phyloP scores from a whole-genome alignment of 2,797 vertebrate species.

The Siniperca obscura region DNA sequence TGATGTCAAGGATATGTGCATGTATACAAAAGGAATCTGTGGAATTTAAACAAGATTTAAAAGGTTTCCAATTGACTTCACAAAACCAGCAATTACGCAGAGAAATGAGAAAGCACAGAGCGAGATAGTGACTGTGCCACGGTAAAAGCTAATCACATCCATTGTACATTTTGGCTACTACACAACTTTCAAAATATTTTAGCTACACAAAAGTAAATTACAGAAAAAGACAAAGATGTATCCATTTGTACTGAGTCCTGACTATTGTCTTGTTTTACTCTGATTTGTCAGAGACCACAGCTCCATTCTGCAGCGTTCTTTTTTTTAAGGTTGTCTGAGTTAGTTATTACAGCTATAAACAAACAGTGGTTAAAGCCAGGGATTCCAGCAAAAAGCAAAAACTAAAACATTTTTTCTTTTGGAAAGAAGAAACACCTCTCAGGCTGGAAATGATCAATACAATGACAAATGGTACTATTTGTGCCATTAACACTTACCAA shows the following conservation, averaged over 20 bases:
- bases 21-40: neutral
- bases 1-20: conserved; percentile 11
- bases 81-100: conserved; percentile 20
- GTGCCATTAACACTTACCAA: no score
- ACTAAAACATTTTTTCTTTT: neutral
- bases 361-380: neutral
- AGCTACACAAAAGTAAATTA: conserved; percentile 1
- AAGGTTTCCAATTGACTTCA: conserved; percentile 11
- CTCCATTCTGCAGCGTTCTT: neutral
- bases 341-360: neutral
- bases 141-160: neutral
- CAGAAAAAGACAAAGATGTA: conserved; percentile 1
- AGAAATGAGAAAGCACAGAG: conserved; percentile 21
- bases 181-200: conserved; percentile 1
- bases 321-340: neutral
- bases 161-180: neutral
- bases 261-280: neutral
- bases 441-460: neutral
- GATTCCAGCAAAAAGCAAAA: neutral
- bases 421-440: neutral
- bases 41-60: conserved; percentile 46
- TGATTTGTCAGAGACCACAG: neutral
- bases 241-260: neutral
- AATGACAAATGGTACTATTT: neutral
- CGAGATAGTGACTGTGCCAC: neutral